Evolutionary conservation across 2,113 vertebrate species (phyloP), one percentile per base, ranked within the genome.

Genomic region (Canis aureus): DNA sequence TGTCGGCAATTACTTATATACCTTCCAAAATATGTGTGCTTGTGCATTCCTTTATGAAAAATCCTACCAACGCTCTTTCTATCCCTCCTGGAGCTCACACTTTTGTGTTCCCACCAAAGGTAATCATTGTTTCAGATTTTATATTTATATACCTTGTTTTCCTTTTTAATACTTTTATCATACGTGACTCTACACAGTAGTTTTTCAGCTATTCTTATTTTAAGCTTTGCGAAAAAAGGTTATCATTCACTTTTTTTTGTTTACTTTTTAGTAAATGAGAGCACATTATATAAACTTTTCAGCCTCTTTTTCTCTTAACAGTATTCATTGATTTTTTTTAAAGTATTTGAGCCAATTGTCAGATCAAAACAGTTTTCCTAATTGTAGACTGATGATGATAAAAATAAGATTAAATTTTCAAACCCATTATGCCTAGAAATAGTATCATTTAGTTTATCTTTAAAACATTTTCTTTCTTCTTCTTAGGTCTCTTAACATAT

Each of bases 1-100:
- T 13, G 1, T 49, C 3, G 4, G 1, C 10, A 49, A 3, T 25
- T 29, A 62, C 4, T 67, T 29, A 15, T 15, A 2, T 49, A 3
- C 11, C 11, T 67, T 73, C 53, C n/a, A 76, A 32, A 51, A 59
- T 51, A 11, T 64, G 12, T 19, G 12, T 79, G 13, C 17, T 7
- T 92, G 43, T 66, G 20, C 60, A 27, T 9, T 64, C 17, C 16
- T 71, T 91, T 51, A 38, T 27, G 23, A 64, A 73, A 91, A 20
- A 7, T 6, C 6, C 15, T 83, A 12, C 1, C n/a, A 43, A 53
- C 38, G 43, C 19, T 64, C 1, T 87, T 71, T 38, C 29, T 12
- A 13, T 0, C 20, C 1, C 29, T 89, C 4, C 8, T 8, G 2
- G 60, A 43, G 32, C 8, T 27, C 38, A 32, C 4, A 9, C 16